phyloP scores from a whole-genome alignment of 2,888 invertebrate species.

The Lymantria monacha region DNA sequence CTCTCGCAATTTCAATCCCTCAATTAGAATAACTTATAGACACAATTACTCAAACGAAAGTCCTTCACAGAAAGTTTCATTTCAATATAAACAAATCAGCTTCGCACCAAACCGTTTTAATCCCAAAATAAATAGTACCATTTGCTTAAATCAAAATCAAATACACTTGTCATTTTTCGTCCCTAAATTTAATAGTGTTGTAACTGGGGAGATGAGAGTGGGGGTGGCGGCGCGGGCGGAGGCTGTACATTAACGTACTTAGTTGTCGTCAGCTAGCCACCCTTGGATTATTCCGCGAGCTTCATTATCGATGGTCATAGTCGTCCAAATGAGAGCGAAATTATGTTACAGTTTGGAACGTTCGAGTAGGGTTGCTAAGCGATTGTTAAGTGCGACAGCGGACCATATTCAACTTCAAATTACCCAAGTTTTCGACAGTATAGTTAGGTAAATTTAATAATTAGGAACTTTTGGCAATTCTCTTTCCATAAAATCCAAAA shows the following conservation, averaged over 20 bases:
- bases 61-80: slow-evolving; percentile 6
- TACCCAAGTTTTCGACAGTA: no score
- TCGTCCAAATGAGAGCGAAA: slow-evolving; percentile 18
- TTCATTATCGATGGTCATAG: slow-evolving; percentile 20
- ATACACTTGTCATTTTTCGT: slow-evolving; percentile 57
- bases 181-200: slow-evolving; percentile 55
- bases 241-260: slow-evolving; percentile 26
- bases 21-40: background rate
- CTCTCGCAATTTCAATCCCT: no score
- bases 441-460: background rate
- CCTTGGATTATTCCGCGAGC: slow-evolving; percentile 20
- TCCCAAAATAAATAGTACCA: slow-evolving; percentile 25
- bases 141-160: slow-evolving; percentile 43
- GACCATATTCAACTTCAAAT: background rate
- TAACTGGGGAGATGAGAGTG: slow-evolving; percentile 40
- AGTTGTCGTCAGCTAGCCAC: slow-evolving; percentile 20
- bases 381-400: background rate
- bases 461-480: background rate
- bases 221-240: slow-evolving; percentile 1
- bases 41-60: slow-evolving; percentile 1
- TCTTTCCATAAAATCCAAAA: no score
- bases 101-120: slow-evolving; percentile 17
- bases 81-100: slow-evolving; percentile 20
- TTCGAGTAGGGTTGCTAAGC: slow-evolving; percentile 3
- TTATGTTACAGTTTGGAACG: slow-evolving; percentile 12